phyloP scores from a whole-genome alignment of 35 echinoderm and acorn worm species.

The Anneissia japonica region DNA sequence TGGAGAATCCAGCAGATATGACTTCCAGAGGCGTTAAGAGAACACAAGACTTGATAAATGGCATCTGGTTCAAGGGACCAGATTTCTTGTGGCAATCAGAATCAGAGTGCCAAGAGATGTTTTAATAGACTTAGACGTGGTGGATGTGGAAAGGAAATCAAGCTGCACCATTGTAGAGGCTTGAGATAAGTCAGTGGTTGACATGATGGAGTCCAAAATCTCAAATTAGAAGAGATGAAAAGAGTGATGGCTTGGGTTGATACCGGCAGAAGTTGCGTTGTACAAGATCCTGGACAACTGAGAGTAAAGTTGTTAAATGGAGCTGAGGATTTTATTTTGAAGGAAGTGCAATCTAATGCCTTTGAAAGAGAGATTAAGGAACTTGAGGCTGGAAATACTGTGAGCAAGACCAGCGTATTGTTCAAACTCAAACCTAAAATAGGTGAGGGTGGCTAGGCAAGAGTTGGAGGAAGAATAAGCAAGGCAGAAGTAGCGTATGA shows the following conservation, averaged over 20 bases:
- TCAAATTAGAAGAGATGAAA: background rate
- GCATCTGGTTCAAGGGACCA: no score
- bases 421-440: constrained; percentile 4
- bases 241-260: background rate
- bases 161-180: no score
- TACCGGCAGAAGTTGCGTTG: background rate
- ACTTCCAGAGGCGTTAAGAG: constrained; percentile 54
- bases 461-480: constrained; percentile 19
- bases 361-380: background rate
- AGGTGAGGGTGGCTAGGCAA: background rate
- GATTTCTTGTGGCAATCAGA: no score
- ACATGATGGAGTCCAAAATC: background rate
- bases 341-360: background rate
- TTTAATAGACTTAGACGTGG: no score
- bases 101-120: no score
- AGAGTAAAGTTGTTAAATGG: background rate
- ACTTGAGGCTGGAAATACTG: background rate
- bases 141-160: no score
- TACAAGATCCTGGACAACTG: background rate
- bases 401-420: constrained; percentile 1
- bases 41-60: no score
- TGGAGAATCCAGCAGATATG: constrained; percentile 51
- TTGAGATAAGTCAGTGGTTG: background rate
- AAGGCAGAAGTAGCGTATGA: constrained; percentile 9
- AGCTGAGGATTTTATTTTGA: background rate